Conservation (phyloP, 2,888 invertebrate genomes). For the Crioceris asparagi region DNA sequence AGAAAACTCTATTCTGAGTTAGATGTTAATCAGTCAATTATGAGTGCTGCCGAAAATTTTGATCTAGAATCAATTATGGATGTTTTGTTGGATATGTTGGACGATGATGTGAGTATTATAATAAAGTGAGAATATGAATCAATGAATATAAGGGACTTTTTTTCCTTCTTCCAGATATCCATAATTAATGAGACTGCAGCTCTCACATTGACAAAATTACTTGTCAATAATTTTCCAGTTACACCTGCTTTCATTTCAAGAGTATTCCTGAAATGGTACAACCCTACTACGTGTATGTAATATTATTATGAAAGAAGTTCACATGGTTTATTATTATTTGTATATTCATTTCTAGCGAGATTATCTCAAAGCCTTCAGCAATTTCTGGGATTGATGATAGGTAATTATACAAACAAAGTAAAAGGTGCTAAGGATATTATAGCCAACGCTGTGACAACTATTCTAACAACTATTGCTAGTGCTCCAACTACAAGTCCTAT, state of each 20-base stretch:
- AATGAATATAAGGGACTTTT: no score
- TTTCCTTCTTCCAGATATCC: slow-evolving; percentile 14
- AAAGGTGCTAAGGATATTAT: slow-evolving; percentile 16
- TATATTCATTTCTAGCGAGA: slow-evolving; percentile 12
- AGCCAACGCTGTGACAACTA: slow-evolving; percentile 17
- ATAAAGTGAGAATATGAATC: background rate
- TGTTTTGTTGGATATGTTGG: slow-evolving; percentile 22
- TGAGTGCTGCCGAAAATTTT: slow-evolving; percentile 12
- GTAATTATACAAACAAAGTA: slow-evolving; percentile 10
- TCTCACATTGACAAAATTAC: slow-evolving; percentile 14
- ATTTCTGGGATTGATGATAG: slow-evolving; percentile 15
- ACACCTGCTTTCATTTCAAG: slow-evolving; percentile 18
- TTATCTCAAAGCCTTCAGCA: slow-evolving; percentile 17
- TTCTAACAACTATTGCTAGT: slow-evolving; percentile 14
- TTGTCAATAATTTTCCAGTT: slow-evolving; percentile 17
- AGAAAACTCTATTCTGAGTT: slow-evolving; percentile 15
- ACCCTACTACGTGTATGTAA: slow-evolving; percentile 20
- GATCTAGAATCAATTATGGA: slow-evolving; percentile 18
- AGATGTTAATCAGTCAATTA: slow-evolving; percentile 12
- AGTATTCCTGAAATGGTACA: slow-evolving; percentile 24
- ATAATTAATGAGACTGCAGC: slow-evolving; percentile 18
- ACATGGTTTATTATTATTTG: no score
- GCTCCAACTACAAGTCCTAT: slow-evolving; percentile 18
- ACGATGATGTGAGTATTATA: slow-evolving; percentile 20
- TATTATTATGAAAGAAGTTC: no score